phyloP scores from a whole-genome alignment of 2,797 vertebrate species.

The Dendrocincla fuliginosa region DNA sequence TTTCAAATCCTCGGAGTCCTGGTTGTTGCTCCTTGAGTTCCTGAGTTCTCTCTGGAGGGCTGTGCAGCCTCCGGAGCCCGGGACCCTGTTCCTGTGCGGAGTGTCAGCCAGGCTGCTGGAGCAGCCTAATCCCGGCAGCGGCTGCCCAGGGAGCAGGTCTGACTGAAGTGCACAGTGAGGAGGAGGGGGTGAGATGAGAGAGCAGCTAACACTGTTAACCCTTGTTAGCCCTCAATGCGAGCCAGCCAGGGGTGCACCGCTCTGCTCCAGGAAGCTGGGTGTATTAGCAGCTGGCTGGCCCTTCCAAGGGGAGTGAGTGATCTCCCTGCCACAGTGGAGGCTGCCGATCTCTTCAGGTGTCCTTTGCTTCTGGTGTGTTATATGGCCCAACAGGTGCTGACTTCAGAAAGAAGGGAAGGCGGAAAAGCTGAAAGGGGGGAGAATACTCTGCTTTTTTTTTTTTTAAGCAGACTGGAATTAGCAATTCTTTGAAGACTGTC shows the following conservation, averaged over 20 bases:
- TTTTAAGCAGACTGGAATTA: neutral
- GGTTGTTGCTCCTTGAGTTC: neutral
- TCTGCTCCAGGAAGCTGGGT: neutral
- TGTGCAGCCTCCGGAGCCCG: neutral
- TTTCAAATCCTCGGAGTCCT: neutral
- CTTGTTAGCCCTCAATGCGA: constrained; percentile 33
- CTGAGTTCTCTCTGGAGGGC: neutral
- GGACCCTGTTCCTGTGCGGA: neutral
- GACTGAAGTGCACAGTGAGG: constrained; percentile 29
- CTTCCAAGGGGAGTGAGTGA: rapidly evolving
- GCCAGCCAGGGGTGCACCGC: neutral
- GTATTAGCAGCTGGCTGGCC: neutral
- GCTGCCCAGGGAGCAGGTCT: constrained; percentile 48
- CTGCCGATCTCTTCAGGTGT: neutral
- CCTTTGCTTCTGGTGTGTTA: neutral
- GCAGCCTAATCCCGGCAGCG: neutral
- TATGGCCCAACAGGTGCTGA: neutral
- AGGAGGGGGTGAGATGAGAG: constrained; percentile 43
- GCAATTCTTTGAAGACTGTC: neutral
- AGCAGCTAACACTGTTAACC: constrained; percentile 58
- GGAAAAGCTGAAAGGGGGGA: neutral
- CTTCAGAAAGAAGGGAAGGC: neutral
- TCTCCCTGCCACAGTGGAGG: neutral
- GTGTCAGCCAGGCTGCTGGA: constrained; percentile 7
- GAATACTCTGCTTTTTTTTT: neutral